Conservation (phyloP, 2,888 invertebrate genomes). For the Darwinula stevensoni region DNA sequence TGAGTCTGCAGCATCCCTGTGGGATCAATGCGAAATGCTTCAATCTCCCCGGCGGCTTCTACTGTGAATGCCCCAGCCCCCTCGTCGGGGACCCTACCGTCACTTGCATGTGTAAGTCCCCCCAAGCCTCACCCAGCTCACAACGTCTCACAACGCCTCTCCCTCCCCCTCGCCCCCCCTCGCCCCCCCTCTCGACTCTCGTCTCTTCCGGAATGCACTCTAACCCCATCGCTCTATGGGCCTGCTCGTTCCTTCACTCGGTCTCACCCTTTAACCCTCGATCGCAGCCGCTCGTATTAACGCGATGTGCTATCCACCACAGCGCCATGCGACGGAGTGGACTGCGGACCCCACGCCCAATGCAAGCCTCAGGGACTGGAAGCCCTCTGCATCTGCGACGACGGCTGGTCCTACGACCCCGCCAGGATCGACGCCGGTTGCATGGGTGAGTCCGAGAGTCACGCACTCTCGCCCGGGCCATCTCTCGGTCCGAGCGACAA, state of each 20-base stretch:
- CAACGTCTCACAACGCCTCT: too few relatives aligned
- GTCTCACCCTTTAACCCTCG: too few relatives aligned
- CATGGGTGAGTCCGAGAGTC: slow-evolving; percentile 30
- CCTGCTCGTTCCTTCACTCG: too few relatives aligned
- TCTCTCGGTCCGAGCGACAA: slow-evolving; percentile 8
- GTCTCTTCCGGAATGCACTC: too few relatives aligned
- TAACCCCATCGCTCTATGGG: too few relatives aligned
- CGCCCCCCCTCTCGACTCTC: too few relatives aligned
- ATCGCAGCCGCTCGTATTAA: too few relatives aligned
- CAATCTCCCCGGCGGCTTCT: not conserved
- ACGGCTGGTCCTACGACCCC: slow-evolving; percentile 76
- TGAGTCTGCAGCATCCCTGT: not conserved
- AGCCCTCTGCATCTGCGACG: slow-evolving; percentile 70
- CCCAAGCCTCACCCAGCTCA: too few relatives aligned
- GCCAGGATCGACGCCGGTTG: slow-evolving; percentile 64
- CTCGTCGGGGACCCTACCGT: not conserved
- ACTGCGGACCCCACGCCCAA: slow-evolving; percentile 58
- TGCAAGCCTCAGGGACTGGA: slow-evolving; percentile 66
- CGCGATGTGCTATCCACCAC: too few relatives aligned
- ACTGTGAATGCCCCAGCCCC: not conserved
- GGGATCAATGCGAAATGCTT: not conserved
- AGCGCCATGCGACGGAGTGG: slow-evolving; percentile 71
- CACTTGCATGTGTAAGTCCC: slow-evolving; percentile 4
- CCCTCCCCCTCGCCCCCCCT: too few relatives aligned
- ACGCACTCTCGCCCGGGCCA: too few relatives aligned